Base-by-base conservation (phyloP, 2,888 invertebrate species). In the Chaitophorus viminalis region DNA sequence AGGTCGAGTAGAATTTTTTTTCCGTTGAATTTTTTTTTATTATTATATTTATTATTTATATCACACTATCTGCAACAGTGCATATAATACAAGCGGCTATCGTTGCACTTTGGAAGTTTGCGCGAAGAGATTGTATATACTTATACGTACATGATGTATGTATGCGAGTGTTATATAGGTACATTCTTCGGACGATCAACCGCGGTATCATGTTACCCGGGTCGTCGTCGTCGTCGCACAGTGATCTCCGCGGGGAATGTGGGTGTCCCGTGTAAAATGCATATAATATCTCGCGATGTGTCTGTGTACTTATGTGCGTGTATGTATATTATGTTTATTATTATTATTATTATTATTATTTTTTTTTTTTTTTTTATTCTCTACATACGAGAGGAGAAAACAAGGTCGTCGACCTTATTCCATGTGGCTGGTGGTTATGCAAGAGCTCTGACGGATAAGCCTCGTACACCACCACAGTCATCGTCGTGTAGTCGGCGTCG, bases 351-450 rank as follows among this genome's bases (percentile, higher is more conserved):
- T 87, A 81, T 72, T 81, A 25, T 78, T 68, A n/a, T 82, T 11
- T 77, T 33, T 29, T 72, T 78, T 78, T 68, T 18, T 82, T 11
- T 77, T 33, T 29, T 72, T 78, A 29, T 52, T 29, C 29, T 79
- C 31, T 65, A 33, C 21, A 31, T 54, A 74, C 75, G 60, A 18
- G 60, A 52, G 78, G 72, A 79, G 79, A 70, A 76, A 86, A 86
- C 86, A 60, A 86, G 87, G 87, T 87, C 79, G 87, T 68, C 87
- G 87, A 87, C 87, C 87, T 72, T 85, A 77, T 77, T 82, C 86
- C 86, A 79, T 86, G 86, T 72, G 77, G 70, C 36, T 17, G 29
- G 21, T 17, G 29, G 68, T 82, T 74, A 72, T 54, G 83, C 36
- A 54, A 60, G 72, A 72, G 36, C 36, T 60, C 79, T 79, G 86